Evolutionary conservation across 2,797 vertebrate genomes (phyloP).

Genomic region (Tinamus major): DNA sequence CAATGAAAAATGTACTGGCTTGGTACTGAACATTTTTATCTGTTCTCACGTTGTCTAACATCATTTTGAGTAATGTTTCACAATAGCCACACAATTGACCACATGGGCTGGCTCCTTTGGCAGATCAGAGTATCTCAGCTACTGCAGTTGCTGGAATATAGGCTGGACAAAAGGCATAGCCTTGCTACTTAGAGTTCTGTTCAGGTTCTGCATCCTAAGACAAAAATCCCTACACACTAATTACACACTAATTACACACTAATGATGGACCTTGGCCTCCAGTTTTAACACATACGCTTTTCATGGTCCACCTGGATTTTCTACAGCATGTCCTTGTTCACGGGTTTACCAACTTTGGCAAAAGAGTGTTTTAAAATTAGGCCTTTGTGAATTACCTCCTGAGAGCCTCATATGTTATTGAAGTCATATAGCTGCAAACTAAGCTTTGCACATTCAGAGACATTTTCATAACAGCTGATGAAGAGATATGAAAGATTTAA

Average conservation of each 20-base stretch:
- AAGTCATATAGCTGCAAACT: neutral
- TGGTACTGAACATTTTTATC: neutral
- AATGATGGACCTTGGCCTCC: neutral
- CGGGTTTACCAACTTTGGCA: neutral
- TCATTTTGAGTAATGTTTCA: neutral
- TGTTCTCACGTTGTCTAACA: neutral
- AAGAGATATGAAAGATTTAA: constrained; percentile 3
- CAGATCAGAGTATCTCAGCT: neutral
- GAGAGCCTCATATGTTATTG: neutral
- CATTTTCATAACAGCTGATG: neutral
- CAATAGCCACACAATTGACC: neutral
- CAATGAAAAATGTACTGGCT: neutral
- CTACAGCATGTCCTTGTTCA: neutral
- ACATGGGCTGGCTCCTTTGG: neutral
- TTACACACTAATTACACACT: neutral
- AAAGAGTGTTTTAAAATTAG: constrained; percentile 17
- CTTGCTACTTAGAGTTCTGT: neutral
- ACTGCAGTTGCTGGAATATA: neutral
- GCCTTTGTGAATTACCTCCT: constrained; percentile 16
- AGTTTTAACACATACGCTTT: neutral
- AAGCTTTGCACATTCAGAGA: neutral
- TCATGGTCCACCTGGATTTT: neutral
- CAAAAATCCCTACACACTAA: neutral
- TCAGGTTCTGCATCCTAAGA: neutral
- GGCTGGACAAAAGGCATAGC: neutral